Conservation (phyloP, 1,140 invertebrate genomes). For the Drosophila jambulina region DNA sequence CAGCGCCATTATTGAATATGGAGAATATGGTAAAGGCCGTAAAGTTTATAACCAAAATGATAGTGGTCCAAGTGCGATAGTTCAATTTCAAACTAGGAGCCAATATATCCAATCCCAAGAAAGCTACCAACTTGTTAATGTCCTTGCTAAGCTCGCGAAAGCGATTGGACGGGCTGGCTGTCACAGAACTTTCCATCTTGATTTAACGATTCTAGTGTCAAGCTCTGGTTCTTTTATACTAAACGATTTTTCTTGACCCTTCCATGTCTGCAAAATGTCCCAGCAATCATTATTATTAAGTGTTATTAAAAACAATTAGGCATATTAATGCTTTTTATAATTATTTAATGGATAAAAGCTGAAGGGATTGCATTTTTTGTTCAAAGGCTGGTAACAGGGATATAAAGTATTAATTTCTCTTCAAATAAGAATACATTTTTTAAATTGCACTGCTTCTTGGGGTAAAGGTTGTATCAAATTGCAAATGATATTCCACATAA, state of each 20-base stretch:
- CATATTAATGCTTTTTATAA: not conserved
- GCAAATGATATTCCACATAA: not conserved
- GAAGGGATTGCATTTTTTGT: no score
- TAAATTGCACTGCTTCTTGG: not conserved
- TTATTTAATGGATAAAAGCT: not conserved
- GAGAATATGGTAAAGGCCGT: slow-evolving; percentile 34
- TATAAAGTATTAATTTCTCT: no score
- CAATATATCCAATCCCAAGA: slow-evolving; percentile 56
- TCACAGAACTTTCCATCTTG: slow-evolving; percentile 5
- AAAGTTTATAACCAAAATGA: slow-evolving; percentile 16
- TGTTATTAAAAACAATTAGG: slow-evolving; percentile 22
- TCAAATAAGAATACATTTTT: no score
- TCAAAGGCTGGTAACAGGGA: no score
- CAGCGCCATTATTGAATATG: slow-evolving; percentile 17
- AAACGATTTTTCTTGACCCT: not conserved
- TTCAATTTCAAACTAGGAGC: slow-evolving; percentile 5
- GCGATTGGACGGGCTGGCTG: slow-evolving; percentile 16
- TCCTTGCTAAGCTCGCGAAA: slow-evolving; percentile 24
- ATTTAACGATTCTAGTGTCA: not conserved
- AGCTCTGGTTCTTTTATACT: slow-evolving; percentile 9
- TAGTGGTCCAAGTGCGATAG: slow-evolving; percentile 40
- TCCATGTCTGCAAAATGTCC: not conserved
- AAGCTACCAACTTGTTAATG: slow-evolving; percentile 30
- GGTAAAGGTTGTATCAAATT: not conserved
- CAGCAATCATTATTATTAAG: slow-evolving; percentile 27